phyloP scores from a whole-genome alignment of 2,797 vertebrate species.

The Pantherophis vulpinus region DNA sequence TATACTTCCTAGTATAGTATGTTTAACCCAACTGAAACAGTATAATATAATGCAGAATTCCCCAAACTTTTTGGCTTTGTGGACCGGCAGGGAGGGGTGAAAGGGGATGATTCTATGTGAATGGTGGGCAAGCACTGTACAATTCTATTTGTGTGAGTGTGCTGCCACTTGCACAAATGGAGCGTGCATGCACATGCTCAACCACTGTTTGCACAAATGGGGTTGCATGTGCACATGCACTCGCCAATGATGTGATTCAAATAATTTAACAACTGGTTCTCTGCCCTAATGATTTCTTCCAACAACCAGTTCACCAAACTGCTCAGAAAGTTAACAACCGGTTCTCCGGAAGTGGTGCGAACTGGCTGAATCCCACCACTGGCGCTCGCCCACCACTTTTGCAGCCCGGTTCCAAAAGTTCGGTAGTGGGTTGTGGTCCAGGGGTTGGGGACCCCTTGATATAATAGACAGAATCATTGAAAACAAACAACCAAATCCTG shows the following conservation, averaged over 20 bases:
- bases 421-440: rapidly evolving
- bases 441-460: neutral
- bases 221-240: neutral
- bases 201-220: neutral
- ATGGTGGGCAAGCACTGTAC: neutral
- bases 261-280: too few species aligned
- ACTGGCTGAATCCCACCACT: too few species aligned
- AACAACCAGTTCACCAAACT: too few species aligned
- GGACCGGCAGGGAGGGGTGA: neutral
- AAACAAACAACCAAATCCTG: neutral
- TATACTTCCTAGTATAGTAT: neutral
- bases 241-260: too few species aligned
- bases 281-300: too few species aligned
- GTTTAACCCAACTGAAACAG: neutral
- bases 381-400: neutral
- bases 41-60: neutral
- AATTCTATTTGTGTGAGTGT: neutral
- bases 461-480: neutral
- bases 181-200: neutral
- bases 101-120: neutral
- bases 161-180: neutral
- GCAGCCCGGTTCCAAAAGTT: neutral
- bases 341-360: too few species aligned
- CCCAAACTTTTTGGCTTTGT: neutral
- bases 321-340: too few species aligned